Percentiles rank a stretch among this genome's conserved stretches.
phyloP scores from a whole-genome alignment of 1,140 invertebrate genomes.

The Drosophila guanche region DNA sequence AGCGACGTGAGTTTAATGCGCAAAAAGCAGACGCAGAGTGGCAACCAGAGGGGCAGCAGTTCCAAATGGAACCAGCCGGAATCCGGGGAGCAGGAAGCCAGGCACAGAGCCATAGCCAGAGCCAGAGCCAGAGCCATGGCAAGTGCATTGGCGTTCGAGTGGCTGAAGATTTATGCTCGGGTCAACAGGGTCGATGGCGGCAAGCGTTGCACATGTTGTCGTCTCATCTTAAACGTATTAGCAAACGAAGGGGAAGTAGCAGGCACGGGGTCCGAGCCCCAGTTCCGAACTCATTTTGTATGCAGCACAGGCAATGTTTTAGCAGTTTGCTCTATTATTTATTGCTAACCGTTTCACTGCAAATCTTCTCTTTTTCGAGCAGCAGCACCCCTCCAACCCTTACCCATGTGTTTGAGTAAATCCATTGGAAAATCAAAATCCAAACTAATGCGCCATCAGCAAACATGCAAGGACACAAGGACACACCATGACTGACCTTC shows the following conservation, averaged over 20 bases:
- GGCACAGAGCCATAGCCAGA: neutral
- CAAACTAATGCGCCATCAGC: slow-evolving; percentile 75
- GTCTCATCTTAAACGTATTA: slow-evolving; percentile 82
- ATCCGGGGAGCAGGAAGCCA: neutral
- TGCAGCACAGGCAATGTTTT: slow-evolving; percentile 73
- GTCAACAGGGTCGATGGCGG: slow-evolving; percentile 63
- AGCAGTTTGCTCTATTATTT: slow-evolving; percentile 80
- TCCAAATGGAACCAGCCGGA: slow-evolving; percentile 5
- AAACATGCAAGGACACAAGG: slow-evolving; percentile 51
- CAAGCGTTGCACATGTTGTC: slow-evolving; percentile 79
- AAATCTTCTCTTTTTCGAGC: too few species aligned
- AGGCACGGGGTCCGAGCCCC: slow-evolving; percentile 1
- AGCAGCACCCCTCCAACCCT: slow-evolving; percentile 5
- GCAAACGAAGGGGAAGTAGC: slow-evolving; percentile 35
- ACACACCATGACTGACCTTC: slow-evolving; percentile 57
- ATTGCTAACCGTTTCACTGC: slow-evolving; percentile 69
- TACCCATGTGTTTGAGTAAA: slow-evolving; percentile 25
- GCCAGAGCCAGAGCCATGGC: slow-evolving; percentile 6
- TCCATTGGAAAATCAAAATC: slow-evolving; percentile 75
- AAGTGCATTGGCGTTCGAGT: slow-evolving; percentile 67
- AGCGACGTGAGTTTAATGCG: slow-evolving; percentile 71
- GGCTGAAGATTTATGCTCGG: slow-evolving; percentile 73
- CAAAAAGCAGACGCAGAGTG: slow-evolving; percentile 50
- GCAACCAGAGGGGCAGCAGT: neutral
- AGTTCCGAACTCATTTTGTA: slow-evolving; percentile 62